Evolutionary conservation across 2,113 vertebrate genomes (phyloP).

Genomic region (Lycaon pictus): DNA sequence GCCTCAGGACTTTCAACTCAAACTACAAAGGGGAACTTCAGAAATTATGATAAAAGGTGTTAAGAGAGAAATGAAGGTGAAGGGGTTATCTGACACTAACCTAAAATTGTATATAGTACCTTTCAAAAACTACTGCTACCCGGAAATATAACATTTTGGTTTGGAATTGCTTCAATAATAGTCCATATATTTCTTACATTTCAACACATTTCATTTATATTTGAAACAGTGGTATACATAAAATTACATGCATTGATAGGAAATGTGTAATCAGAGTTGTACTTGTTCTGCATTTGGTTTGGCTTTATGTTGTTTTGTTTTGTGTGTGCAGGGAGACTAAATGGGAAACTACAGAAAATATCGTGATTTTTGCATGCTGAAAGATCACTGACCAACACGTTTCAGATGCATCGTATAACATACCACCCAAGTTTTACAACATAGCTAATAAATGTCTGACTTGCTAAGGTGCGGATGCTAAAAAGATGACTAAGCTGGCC

Average conservation of each 20-base stretch:
- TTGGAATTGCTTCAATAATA: constrained; percentile 46
- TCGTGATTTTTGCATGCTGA: not conserved
- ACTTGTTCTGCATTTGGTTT: constrained; percentile 6
- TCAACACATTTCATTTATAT: constrained; percentile 37
- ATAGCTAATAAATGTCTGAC: not conserved
- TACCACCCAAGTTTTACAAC: not conserved
- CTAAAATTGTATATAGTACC: constrained; percentile 55
- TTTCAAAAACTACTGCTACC: constrained; percentile 36
- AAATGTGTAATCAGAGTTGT: constrained; percentile 42
- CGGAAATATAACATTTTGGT: constrained; percentile 10
- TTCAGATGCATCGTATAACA: not conserved
- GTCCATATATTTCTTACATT: not conserved
- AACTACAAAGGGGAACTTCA: constrained; percentile 70
- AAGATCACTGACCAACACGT: not conserved
- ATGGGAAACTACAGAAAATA: not conserved
- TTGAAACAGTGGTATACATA: constrained; percentile 6
- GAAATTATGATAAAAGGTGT: constrained; percentile 72
- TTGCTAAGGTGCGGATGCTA: not conserved
- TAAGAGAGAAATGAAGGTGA: constrained; percentile 57
- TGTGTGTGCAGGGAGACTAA: not conserved
- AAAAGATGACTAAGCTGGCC: not conserved
- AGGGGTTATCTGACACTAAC: constrained; percentile 64
- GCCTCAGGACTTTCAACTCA: constrained; percentile 66
- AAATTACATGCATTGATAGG: not conserved
- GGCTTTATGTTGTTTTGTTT: not conserved